A percentile compares a stretch with the other conserved stretches of the same genome.
Conservation (phyloP, 2,888 invertebrate genomes). For the Lacanobia wlatinum region DNA sequence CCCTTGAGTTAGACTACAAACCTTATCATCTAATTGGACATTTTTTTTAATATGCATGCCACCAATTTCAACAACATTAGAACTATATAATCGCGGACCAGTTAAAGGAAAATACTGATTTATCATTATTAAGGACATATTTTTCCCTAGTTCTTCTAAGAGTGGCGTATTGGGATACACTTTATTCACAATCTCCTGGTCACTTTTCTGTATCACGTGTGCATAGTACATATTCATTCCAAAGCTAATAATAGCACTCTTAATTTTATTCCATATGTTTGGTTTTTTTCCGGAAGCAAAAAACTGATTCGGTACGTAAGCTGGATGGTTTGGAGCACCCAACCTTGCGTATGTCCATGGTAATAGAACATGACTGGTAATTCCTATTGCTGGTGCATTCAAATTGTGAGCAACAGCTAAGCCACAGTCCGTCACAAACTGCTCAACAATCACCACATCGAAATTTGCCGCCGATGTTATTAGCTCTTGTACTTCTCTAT, state of each 20-base stretch:
- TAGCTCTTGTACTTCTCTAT: conserved; percentile 65
- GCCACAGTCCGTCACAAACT: conserved; percentile 90
- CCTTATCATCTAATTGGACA: conserved; percentile 35
- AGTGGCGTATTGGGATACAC: conserved; percentile 69
- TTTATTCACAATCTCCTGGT: conserved; percentile 67
- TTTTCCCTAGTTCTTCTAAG: conserved; percentile 72
- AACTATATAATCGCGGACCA: conserved; percentile 85
- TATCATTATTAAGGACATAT: conserved; percentile 73
- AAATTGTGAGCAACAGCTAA: conserved; percentile 89
- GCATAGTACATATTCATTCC: conserved; percentile 69
- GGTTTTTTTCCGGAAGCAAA: conserved; percentile 83
- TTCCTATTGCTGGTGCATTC: conserved; percentile 87
- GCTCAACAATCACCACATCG: conserved; percentile 90
- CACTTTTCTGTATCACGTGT: conserved; percentile 68
- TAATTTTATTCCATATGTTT: conserved; percentile 81
- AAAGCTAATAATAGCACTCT: conserved; percentile 78
- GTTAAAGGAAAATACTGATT: conserved; percentile 90
- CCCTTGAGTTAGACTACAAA: conserved; percentile 17
- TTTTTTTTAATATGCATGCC: conserved; percentile 73
- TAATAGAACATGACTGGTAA: conserved; percentile 89
- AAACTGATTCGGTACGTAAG: conserved; percentile 90
- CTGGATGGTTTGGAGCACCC: conserved; percentile 90
- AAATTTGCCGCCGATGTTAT: conserved; percentile 78
- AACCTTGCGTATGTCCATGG: conserved; percentile 90
- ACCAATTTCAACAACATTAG: conserved; percentile 89